These are phyloP conservation scores for Pseudomyrmex cubaensis DNA, from an alignment of 1,140 invertebrate genomes.

Conservation along the genomic window DNA sequence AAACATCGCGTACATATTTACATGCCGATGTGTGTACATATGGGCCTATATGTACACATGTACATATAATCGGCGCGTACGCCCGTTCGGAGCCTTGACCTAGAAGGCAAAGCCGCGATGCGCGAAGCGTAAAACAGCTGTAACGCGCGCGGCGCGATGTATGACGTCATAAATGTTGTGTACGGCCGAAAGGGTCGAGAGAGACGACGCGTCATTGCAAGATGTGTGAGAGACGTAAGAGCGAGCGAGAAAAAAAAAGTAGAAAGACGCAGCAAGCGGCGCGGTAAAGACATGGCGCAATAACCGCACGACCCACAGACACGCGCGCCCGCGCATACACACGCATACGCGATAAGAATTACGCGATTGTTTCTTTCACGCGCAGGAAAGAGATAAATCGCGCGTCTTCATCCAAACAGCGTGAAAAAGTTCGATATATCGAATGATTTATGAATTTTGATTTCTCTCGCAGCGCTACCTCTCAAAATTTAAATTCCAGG, in stretches of 20 bases:
- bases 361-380: too few species aligned
- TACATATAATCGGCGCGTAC: neutral
- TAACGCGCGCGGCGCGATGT: constrained; percentile 9
- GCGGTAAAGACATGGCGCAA: neutral
- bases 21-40: too few species aligned
- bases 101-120: constrained; percentile 68
- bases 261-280: neutral
- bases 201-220: neutral
- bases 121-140: constrained; percentile 68
- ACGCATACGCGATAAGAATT: too few species aligned
- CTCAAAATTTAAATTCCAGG: too few species aligned
- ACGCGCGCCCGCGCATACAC: neutral
- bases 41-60: too few species aligned
- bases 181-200: neutral
- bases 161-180: neutral
- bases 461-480: too few species aligned
- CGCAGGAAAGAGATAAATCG: too few species aligned
- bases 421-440: too few species aligned
- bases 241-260: neutral
- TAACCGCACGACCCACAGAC: neutral
- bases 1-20: neutral
- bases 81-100: constrained; percentile 63
- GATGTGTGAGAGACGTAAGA: neutral
- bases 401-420: too few species aligned
- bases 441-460: too few species aligned